Conservation (phyloP, 2,888 invertebrate species). For the Macrosiphum euphorbiae region DNA sequence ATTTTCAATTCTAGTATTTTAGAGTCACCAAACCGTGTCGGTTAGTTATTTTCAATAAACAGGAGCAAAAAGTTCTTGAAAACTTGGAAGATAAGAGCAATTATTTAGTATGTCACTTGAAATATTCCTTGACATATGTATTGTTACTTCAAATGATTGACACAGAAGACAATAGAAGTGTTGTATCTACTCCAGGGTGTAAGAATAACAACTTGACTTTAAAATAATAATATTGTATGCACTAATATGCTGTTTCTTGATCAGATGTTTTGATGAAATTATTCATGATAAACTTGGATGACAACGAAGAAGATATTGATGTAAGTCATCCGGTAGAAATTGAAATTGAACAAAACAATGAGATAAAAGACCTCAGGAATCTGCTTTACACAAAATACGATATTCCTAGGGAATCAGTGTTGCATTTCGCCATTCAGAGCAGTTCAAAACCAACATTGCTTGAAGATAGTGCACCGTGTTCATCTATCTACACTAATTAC, state of each 20-base stretch:
- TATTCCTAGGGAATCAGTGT: constrained; percentile 24
- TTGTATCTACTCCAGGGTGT: constrained; percentile 41
- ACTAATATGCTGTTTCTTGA: constrained; percentile 46
- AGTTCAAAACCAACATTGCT: constrained; percentile 31
- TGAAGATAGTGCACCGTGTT: not conserved
- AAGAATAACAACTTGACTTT: not conserved
- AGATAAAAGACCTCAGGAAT: constrained; percentile 24
- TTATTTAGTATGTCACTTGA: constrained; percentile 37
- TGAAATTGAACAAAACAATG: constrained; percentile 50
- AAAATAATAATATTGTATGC: not conserved
- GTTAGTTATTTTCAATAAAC: constrained; percentile 54
- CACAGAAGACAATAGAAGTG: not conserved
- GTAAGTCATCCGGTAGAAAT: constrained; percentile 41
- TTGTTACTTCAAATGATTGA: constrained; percentile 45
- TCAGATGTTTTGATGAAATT: constrained; percentile 75
- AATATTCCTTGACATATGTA: constrained; percentile 30
- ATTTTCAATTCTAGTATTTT: constrained; percentile 33
- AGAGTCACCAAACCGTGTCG: constrained; percentile 45
- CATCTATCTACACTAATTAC: constrained; percentile 31
- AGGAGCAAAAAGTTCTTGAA: constrained; percentile 31
- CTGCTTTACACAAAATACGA: constrained; percentile 27
- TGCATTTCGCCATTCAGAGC: constrained; percentile 50
- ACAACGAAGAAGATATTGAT: constrained; percentile 72
- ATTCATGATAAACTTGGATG: constrained; percentile 75
- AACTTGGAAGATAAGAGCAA: constrained; percentile 40